Evolutionary conservation across 2,797 vertebrate genomes (phyloP).

Genomic region (Synaphobranchus kaupii): DNA sequence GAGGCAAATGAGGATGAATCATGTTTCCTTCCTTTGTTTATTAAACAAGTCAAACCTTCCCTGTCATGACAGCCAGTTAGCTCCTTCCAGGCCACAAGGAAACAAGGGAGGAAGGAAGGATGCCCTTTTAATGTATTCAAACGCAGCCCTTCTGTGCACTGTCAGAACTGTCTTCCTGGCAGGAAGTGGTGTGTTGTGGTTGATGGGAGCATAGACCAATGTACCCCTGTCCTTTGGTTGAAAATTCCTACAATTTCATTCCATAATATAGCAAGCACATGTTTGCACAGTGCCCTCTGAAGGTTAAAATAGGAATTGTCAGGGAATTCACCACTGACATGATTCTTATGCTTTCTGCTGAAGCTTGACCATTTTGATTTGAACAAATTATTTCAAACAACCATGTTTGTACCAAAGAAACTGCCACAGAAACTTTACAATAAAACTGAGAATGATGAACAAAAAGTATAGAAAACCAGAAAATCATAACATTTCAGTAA

Average conservation of each 20-base stretch:
- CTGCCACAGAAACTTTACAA: neutral
- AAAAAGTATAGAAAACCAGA: neutral
- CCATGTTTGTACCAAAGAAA: neutral
- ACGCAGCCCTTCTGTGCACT: neutral
- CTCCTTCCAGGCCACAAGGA: neutral
- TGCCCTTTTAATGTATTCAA: neutral
- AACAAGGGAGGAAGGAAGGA: neutral
- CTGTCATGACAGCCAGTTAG: neutral
- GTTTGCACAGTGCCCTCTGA: slow-evolving; percentile 46
- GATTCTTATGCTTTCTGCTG: neutral
- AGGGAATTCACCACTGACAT: neutral
- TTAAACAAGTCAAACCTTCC: neutral
- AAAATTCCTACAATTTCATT: slow-evolving; percentile 17
- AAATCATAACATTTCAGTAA: neutral
- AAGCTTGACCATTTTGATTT: neutral
- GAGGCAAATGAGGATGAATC: neutral
- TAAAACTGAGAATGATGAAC: neutral
- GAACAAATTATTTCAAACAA: neutral
- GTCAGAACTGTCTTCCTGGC: neutral
- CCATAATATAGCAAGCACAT: slow-evolving; percentile 7
- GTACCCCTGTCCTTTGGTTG: neutral
- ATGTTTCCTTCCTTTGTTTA: neutral
- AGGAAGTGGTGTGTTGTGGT: neutral
- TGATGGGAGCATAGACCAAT: neutral
- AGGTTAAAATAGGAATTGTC: slow-evolving; percentile 29